These are phyloP conservation scores for Drosophila cognata DNA, from an alignment of 2,888 invertebrate species.

Conservation along the genomic window DNA sequence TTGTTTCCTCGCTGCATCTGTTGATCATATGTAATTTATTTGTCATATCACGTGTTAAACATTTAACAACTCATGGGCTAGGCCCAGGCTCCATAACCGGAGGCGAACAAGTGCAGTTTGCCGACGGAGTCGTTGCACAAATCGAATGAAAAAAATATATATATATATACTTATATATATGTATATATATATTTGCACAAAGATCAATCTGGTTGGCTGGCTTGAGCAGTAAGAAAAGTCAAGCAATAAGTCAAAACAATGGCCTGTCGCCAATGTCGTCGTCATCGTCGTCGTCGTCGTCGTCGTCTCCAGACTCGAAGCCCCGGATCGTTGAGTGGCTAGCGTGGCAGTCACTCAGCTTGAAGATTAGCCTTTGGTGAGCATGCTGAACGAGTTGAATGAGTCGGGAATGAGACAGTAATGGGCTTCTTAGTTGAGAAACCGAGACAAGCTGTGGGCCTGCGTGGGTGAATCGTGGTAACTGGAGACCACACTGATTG, in stretches of 20 bases:
- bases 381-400: conserved; percentile 79
- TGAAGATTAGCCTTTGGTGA: conserved; percentile 67
- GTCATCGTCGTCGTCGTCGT: conserved; percentile 33
- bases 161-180: conserved; percentile 27
- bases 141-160: conserved; percentile 55
- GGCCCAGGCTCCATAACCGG: conserved; percentile 58
- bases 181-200: conserved; percentile 59
- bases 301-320: conserved; percentile 17
- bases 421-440: conserved; percentile 82
- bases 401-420: conserved; percentile 83
- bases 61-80: conserved; percentile 82
- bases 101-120: conserved; percentile 62
- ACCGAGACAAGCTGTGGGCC: conserved; percentile 56
- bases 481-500: conserved; percentile 68
- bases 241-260: conserved; percentile 80
- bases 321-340: conserved; percentile 27
- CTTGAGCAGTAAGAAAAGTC: conserved; percentile 48
- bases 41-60: conserved; percentile 85
- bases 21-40: conserved; percentile 84
- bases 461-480: conserved; percentile 68
- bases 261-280: conserved; percentile 76
- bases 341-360: conserved; percentile 58
- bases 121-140: conserved; percentile 49
- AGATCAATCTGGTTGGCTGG: conserved; percentile 70
- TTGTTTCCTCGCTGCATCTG: conserved; percentile 56